phyloP scores from a whole-genome alignment of 2,113 vertebrate species.

The Dolichotis patagonum region DNA sequence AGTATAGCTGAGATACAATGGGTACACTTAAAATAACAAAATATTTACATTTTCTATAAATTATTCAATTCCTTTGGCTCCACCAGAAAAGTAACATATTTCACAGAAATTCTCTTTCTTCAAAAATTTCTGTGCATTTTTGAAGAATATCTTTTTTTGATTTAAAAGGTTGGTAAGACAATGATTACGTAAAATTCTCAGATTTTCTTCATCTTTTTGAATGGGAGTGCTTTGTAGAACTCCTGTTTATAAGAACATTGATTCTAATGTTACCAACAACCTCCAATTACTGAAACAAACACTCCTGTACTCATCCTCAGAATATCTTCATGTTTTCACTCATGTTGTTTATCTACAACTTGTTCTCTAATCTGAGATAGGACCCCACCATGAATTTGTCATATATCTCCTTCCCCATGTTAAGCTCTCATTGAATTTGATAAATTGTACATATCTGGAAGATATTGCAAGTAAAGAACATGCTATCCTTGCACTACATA shows the following conservation, averaged over 20 bases:
- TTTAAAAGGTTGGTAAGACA: constrained; percentile 9
- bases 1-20: not conserved
- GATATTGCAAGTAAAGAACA: constrained; percentile 68
- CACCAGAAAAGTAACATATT: not conserved
- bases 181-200: not conserved
- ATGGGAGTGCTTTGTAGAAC: not conserved
- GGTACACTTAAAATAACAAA: not conserved
- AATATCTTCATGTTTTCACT: constrained; percentile 5
- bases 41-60: not conserved
- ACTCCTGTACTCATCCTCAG: not conserved
- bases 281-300: constrained; percentile 75
- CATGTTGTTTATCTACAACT: constrained; percentile 80
- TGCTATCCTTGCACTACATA: not conserved
- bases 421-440: constrained; percentile 73
- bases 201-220: not conserved
- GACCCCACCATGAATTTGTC: constrained; percentile 81
- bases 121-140: constrained; percentile 61
- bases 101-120: constrained; percentile 58
- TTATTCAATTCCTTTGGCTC: not conserved
- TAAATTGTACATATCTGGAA: constrained; percentile 80
- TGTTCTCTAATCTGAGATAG: constrained; percentile 80
- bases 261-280: constrained; percentile 50
- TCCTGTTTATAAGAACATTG: constrained; percentile 66
- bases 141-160: not conserved
- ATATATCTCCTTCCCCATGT: constrained; percentile 79